Conservation (phyloP, 2,797 vertebrate genomes). For the Eulemur albifrons region DNA sequence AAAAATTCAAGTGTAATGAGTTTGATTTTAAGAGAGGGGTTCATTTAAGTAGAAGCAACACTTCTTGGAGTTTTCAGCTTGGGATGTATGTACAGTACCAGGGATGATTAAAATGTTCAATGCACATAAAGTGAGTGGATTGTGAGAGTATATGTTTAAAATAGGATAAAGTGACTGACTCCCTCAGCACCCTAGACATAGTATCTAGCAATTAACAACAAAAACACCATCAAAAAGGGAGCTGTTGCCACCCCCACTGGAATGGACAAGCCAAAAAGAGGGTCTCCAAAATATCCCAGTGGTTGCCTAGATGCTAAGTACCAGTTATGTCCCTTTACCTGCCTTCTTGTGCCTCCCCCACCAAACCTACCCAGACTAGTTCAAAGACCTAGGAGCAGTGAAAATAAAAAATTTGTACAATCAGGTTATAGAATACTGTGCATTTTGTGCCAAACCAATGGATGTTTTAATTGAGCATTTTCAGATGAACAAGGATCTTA, state of each 20-base stretch:
- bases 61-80: neutral
- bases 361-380: neutral
- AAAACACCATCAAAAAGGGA: neutral
- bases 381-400: neutral
- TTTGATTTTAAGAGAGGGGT: constrained; percentile 7
- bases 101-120: neutral
- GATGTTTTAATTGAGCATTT: neutral
- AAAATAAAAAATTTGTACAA: neutral
- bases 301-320: neutral
- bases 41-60: neutral
- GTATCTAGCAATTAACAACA: neutral
- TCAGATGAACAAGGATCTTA: neutral
- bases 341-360: neutral
- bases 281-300: neutral
- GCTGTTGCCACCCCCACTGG: neutral
- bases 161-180: neutral
- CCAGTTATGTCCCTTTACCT: neutral
- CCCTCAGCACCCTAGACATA: neutral
- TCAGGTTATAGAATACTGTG: neutral
- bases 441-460: neutral
- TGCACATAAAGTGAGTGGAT: neutral
- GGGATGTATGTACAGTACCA: neutral
- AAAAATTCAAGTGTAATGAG: neutral
- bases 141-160: neutral
- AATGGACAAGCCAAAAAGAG: neutral